These are phyloP conservation scores for Drosophila yakuba DNA, from an alignment of 1,140 invertebrate species.

Conservation along the genomic window DNA sequence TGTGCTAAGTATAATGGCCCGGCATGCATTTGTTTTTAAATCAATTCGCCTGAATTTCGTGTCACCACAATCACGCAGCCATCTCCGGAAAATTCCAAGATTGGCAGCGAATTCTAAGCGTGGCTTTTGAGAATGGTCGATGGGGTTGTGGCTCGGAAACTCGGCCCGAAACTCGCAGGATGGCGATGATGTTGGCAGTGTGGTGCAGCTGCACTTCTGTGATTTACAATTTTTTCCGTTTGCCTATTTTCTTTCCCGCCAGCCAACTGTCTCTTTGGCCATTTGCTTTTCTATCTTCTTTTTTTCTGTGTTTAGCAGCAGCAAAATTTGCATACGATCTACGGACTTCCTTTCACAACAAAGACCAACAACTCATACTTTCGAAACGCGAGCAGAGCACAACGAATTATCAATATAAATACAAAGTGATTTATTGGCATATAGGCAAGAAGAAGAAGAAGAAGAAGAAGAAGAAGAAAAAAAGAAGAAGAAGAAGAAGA, in stretches of 20 bases:
- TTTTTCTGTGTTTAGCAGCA: constrained; percentile 42
- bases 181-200: constrained; percentile 34
- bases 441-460: not conserved
- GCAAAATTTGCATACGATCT: constrained; percentile 76
- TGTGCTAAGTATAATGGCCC: no score
- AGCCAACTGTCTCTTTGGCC: constrained; percentile 30
- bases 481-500: constrained; percentile 12
- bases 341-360: constrained; percentile 72
- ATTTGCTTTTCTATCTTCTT: constrained; percentile 12
- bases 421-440: constrained; percentile 40
- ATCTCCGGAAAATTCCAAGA: constrained; percentile 8
- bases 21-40: not conserved
- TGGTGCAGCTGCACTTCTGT: constrained; percentile 52
- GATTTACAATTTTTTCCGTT: constrained; percentile 55
- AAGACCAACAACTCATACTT: constrained; percentile 48
- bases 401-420: constrained; percentile 51
- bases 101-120: constrained; percentile 22
- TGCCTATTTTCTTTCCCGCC: constrained; percentile 43
- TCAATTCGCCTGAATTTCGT: constrained; percentile 16
- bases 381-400: constrained; percentile 72
- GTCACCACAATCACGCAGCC: constrained; percentile 24
- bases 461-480: constrained; percentile 26
- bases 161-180: constrained; percentile 19
- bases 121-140: constrained; percentile 21
- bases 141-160: constrained; percentile 38